Evolutionary conservation across 2,797 vertebrate species (phyloP).

Genomic region (Petrocephalus schoutedeni): DNA sequence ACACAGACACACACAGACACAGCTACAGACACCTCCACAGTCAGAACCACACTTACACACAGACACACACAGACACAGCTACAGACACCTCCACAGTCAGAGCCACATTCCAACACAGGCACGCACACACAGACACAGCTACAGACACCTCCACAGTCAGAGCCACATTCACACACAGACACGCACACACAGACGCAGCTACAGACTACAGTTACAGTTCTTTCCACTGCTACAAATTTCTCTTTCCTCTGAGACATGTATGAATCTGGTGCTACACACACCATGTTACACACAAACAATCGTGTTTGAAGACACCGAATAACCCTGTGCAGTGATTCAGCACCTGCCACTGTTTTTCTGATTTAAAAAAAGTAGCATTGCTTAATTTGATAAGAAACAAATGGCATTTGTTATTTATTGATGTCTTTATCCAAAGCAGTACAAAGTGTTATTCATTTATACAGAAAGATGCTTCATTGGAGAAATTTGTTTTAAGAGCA

Average conservation of each 20-base stretch:
- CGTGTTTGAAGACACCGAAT: not conserved
- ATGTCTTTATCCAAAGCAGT: not conserved
- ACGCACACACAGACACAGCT: not conserved
- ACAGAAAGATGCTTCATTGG: not conserved
- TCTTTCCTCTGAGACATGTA: not conserved
- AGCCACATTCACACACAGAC: not conserved
- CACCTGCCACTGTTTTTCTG: not conserved
- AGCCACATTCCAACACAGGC: not conserved
- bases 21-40: too few relatives aligned
- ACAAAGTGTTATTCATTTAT: not conserved
- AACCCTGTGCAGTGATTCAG: not conserved
- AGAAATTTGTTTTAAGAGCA: not conserved
- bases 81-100: not conserved
- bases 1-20: not conserved
- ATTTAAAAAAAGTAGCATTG: not conserved
- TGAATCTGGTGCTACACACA: not conserved
- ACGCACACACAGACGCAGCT: too few relatives aligned
- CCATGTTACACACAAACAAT: not conserved
- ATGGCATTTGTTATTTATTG: not conserved
- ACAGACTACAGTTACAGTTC: not conserved
- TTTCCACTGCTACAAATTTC: not conserved
- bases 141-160: not conserved
- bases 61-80: not conserved
- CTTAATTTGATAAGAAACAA: not conserved
- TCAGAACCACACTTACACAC: not conserved